These are phyloP conservation scores for Macrosteles quadrilineatus DNA, from an alignment of 1,140 invertebrate genomes.

Conservation along the genomic window DNA sequence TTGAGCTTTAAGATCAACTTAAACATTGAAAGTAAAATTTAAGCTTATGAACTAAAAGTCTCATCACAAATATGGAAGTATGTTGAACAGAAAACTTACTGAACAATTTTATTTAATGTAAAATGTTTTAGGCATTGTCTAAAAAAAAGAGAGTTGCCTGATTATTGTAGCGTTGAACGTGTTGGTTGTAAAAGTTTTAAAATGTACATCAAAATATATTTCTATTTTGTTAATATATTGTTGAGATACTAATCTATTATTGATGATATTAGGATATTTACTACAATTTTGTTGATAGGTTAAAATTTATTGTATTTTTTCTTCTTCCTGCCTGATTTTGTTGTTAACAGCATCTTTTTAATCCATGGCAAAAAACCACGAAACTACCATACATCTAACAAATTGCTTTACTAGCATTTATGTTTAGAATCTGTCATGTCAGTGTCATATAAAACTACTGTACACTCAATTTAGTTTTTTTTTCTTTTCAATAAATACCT, in stretches of 20 bases:
- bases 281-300: neutral
- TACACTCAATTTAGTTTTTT: no score
- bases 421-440: no score
- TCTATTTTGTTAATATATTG: conserved; percentile 24
- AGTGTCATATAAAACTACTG: no score
- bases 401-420: no score
- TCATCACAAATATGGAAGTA: no score
- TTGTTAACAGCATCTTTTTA: neutral
- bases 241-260: conserved; percentile 17
- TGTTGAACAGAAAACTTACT: neutral
- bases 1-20: no score
- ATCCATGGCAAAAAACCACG: no score
- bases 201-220: conserved; percentile 18
- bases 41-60: no score
- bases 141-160: conserved; percentile 1
- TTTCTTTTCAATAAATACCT: no score
- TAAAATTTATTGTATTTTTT: neutral
- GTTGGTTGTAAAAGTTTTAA: conserved; percentile 21
- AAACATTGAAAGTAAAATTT: no score
- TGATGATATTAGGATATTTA: conserved; percentile 1
- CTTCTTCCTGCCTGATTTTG: neutral
- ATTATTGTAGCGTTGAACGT: conserved; percentile 3
- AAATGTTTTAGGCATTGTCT: conserved; percentile 15
- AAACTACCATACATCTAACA: no score
- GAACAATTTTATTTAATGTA: conserved; percentile 7